Conservation (phyloP, 2,888 invertebrate species). For the Chrysotoxum bicinctum region DNA sequence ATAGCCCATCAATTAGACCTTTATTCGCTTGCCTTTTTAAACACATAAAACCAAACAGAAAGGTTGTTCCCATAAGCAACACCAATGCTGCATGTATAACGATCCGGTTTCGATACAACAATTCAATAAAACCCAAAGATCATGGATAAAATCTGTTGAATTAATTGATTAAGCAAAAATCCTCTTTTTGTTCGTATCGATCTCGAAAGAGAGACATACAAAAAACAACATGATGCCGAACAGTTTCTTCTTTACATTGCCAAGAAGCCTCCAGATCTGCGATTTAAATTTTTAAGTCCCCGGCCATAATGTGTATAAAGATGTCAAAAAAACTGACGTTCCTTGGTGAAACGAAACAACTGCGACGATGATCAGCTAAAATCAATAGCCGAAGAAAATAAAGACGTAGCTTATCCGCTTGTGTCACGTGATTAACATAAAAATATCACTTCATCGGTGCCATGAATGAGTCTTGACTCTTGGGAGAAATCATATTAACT, state of each 20-base stretch:
- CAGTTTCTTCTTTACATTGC: constrained; percentile 32
- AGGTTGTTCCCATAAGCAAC: constrained; percentile 41
- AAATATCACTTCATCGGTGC: constrained; percentile 30
- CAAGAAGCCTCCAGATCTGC: constrained; percentile 37
- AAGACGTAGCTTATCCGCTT: constrained; percentile 31
- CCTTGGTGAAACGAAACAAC: constrained; percentile 7
- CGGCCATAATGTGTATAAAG: constrained; percentile 40
- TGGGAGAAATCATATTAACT: background rate
- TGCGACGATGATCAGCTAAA: constrained; percentile 1
- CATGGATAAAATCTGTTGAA: constrained; percentile 69
- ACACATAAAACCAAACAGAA: background rate
- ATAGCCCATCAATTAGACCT: constrained; percentile 67
- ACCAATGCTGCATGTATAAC: background rate
- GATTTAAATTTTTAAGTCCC: constrained; percentile 41
- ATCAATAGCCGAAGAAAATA: constrained; percentile 21
- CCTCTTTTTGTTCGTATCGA: background rate
- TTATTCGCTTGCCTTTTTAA: constrained; percentile 33
- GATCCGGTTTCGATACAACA: background rate
- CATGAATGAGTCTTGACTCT: background rate
- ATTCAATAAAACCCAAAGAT: constrained; percentile 65
- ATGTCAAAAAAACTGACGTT: constrained; percentile 35
- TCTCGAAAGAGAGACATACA: background rate
- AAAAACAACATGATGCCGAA: constrained; percentile 12
- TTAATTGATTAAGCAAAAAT: constrained; percentile 72
- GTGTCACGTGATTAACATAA: constrained; percentile 48